phyloP scores from a whole-genome alignment of 2,797 vertebrate species.

The Psittacula derbiana region DNA sequence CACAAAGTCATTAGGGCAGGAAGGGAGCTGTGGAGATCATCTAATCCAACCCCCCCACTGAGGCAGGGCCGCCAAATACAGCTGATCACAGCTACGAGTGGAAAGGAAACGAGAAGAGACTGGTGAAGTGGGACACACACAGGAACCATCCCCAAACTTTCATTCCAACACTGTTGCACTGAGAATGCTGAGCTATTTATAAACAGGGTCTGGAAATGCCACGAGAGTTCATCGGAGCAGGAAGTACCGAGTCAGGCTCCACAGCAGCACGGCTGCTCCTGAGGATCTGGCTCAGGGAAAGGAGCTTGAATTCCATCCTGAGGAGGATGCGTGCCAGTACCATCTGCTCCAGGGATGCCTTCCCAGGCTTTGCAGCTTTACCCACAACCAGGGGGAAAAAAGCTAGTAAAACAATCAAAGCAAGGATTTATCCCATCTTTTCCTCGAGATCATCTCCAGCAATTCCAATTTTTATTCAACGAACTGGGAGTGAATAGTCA shows the following conservation, averaged over 20 bases:
- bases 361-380: neutral
- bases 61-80: neutral
- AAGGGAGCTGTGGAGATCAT: neutral
- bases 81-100: neutral
- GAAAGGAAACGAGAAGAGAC: neutral
- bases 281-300: neutral
- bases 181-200: neutral
- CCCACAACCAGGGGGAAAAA: neutral
- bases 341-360: conserved; percentile 51
- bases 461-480: neutral
- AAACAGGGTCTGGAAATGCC: neutral
- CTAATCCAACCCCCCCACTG: neutral
- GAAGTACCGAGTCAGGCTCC: neutral
- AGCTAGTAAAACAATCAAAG: neutral
- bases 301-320: neutral
- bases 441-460: neutral
- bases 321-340: conserved; percentile 1
- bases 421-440: neutral
- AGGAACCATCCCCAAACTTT: neutral
- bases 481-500: neutral
- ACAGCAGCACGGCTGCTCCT: neutral
- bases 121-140: accelerated
- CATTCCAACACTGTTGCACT: accelerated
- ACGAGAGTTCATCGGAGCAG: neutral
- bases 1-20: neutral